Conservation (phyloP, 2,888 invertebrate species). For the Drosophila imparisetae region DNA sequence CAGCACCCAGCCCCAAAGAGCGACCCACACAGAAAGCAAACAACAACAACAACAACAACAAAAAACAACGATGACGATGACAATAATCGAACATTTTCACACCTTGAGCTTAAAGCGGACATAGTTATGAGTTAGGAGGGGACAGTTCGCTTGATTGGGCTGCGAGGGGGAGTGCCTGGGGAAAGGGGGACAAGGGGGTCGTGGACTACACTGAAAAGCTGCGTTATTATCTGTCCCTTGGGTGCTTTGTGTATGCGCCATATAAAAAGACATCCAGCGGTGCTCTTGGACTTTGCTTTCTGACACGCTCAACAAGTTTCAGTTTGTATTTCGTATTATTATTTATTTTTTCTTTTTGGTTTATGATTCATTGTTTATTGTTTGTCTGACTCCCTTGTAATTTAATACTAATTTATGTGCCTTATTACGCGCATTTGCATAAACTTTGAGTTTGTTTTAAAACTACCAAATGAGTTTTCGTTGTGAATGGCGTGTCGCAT, state of each 20-base stretch:
- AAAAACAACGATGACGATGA: slow-evolving; percentile 59
- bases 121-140: slow-evolving; percentile 36
- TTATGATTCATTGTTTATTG: slow-evolving; percentile 44
- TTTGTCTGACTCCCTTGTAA: slow-evolving; percentile 53
- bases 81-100: slow-evolving; percentile 83
- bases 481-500: slow-evolving; percentile 56
- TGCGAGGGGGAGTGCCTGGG: slow-evolving; percentile 13
- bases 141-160: slow-evolving; percentile 25
- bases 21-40: slow-evolving; percentile 45
- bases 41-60: slow-evolving; percentile 13
- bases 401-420: slow-evolving; percentile 81
- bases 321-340: slow-evolving; percentile 9
- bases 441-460: slow-evolving; percentile 53
- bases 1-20: slow-evolving; percentile 8
- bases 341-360: slow-evolving; percentile 18
- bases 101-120: slow-evolving; percentile 78
- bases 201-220: slow-evolving; percentile 45
- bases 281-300: slow-evolving; percentile 32
- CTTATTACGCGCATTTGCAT: slow-evolving; percentile 73
- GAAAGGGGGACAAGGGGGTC: not conserved
- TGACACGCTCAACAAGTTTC: slow-evolving; percentile 67
- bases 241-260: slow-evolving; percentile 52
- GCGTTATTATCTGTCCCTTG: slow-evolving; percentile 57
- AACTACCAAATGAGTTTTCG: slow-evolving; percentile 38
- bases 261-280: slow-evolving; percentile 64